Conservation (phyloP, 2,113 vertebrate species). For the Tenrec ecaudatus region DNA sequence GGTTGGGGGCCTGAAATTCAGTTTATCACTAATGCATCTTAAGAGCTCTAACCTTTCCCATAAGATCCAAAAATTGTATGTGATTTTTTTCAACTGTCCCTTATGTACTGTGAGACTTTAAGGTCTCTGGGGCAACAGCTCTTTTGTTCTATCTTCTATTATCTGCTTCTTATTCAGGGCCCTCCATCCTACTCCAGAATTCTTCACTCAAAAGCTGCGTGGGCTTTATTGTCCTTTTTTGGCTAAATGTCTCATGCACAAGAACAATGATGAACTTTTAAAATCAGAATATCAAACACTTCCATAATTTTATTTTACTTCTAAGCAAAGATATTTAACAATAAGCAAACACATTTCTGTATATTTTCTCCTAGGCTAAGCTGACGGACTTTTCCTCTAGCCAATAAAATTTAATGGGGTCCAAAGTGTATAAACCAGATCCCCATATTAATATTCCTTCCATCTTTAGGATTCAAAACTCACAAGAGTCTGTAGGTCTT, state of each 20-base stretch:
- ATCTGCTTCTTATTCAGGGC: no score
- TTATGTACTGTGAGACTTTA: no score
- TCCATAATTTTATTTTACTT: background rate
- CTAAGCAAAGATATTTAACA: constrained; percentile 26
- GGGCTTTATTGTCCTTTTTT: no score
- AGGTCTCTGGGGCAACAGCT: no score
- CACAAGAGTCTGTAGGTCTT: background rate
- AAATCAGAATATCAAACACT: constrained; percentile 2
- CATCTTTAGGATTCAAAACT: background rate
- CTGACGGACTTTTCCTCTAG: background rate
- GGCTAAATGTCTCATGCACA: background rate
- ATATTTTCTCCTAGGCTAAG: background rate
- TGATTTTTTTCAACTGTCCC: no score
- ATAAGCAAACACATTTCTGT: constrained; percentile 40
- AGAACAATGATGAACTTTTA: constrained; percentile 38
- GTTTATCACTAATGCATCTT: no score
- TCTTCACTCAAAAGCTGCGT: no score
- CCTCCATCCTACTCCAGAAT: no score
- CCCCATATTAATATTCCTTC: background rate
- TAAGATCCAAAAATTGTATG: no score
- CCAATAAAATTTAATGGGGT: background rate
- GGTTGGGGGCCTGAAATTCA: no score
- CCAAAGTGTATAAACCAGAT: background rate
- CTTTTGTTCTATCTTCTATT: no score
- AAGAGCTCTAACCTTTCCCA: no score